A percentile compares a stretch with the other conserved stretches of the same genome.
These are phyloP conservation scores for Leguminivora glycinivorella DNA, from an alignment of 1,140 invertebrate species.

Conservation along the genomic window DNA sequence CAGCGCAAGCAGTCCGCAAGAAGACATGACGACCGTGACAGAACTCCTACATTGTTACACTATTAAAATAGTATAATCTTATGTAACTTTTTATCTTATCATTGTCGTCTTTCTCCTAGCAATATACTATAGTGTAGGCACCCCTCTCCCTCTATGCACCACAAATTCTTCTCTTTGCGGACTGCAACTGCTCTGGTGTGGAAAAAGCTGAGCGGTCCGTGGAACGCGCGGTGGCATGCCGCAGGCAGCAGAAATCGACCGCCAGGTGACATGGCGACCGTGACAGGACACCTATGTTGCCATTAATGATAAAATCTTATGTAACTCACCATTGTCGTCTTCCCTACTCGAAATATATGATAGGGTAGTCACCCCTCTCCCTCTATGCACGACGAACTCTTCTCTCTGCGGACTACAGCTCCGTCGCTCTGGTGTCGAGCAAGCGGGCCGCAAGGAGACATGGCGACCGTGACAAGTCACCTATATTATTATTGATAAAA, in stretches of 20 bases:
- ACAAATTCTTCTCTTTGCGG: constrained; percentile 84
- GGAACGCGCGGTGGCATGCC: constrained; percentile 46
- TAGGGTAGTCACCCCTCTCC: constrained; percentile 87
- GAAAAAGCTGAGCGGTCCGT: constrained; percentile 64
- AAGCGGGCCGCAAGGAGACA: constrained; percentile 30
- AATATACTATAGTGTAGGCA: constrained; percentile 84
- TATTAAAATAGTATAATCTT: background rate
- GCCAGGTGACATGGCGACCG: too few species aligned
- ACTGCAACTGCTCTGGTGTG: constrained; percentile 63
- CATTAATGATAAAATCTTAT: too few species aligned
- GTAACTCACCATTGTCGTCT: too few species aligned
- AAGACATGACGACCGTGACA: too few species aligned
- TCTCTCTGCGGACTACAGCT: constrained; percentile 76
- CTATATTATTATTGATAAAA: background rate
- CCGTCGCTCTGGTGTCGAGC: constrained; percentile 70
- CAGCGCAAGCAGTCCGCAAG: constrained; percentile 39
- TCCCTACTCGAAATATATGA: constrained; percentile 65
- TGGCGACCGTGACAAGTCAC: too few species aligned
- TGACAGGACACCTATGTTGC: too few species aligned
- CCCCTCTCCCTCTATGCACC: constrained; percentile 87
- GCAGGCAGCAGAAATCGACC: too few species aligned
- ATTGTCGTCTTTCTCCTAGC: constrained; percentile 57
- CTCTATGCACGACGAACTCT: constrained; percentile 88
- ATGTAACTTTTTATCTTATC: constrained; percentile 42
- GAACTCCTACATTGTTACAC: too few species aligned